Evolutionary conservation across 1,140 invertebrate genomes (phyloP).

Genomic region (Zophobas morio): DNA sequence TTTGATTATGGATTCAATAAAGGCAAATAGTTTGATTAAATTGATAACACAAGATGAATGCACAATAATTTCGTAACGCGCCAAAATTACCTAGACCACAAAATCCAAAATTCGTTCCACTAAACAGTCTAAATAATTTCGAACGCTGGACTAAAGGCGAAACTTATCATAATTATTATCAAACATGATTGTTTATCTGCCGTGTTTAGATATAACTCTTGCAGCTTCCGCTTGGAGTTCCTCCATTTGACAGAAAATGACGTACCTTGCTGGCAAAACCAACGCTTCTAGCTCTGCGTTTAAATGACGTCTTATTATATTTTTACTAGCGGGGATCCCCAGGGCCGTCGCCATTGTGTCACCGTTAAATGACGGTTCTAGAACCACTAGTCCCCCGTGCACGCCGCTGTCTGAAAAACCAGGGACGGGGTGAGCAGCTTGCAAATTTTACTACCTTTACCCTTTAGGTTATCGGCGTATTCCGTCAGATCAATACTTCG

Average conservation of each 20-base stretch:
- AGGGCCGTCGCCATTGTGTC: constrained; percentile 95
- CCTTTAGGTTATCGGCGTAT: constrained; percentile 95
- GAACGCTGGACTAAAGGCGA: constrained; percentile 22
- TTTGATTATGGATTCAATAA: constrained; percentile 52
- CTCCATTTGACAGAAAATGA: constrained; percentile 84
- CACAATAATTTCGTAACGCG: constrained; percentile 31
- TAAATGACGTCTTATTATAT: constrained; percentile 92
- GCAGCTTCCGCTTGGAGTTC: constrained; percentile 78
- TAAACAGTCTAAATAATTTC: constrained; percentile 30
- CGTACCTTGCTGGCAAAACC: constrained; percentile 91
- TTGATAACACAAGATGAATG: constrained; percentile 37
- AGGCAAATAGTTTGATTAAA: constrained; percentile 51
- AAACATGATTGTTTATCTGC: constrained; percentile 59
- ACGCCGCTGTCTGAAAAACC: constrained; percentile 86
- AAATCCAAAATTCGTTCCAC: constrained; percentile 23
- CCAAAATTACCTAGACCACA: constrained; percentile 30
- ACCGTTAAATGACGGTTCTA: constrained; percentile 93
- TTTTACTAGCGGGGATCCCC: constrained; percentile 93
- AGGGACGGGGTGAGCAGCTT: neutral
- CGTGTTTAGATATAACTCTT: constrained; percentile 67
- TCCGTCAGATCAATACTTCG: constrained; percentile 93
- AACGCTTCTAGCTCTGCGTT: constrained; percentile 91
- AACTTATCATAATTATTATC: constrained; percentile 46
- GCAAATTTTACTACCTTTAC: constrained; percentile 67
- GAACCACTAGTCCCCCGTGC: constrained; percentile 91